Evolutionary conservation across 2,113 vertebrate species (phyloP), one percentile per base, ranked within the genome.

Genomic region (Eclectus roratus): DNA sequence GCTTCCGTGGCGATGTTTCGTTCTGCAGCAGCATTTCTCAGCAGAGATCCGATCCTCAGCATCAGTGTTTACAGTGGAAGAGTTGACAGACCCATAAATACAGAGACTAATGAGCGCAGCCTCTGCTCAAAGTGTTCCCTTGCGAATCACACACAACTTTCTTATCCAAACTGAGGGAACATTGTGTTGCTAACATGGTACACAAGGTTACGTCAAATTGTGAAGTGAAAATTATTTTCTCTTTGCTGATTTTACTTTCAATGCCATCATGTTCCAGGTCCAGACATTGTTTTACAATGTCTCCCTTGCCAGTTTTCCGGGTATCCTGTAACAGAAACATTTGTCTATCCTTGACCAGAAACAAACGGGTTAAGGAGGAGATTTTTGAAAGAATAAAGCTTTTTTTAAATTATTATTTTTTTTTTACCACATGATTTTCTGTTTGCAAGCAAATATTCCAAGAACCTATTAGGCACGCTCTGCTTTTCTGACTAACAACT

Each of bases 101-200:
- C 1, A 7, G 65, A 58, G 37, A 56, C 56, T 89, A 85, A 74
- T 0, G 1, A 92, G 52, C 37, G 56, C 69, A 87, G 44, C 65
- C 69, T 91, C 35, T 69, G 69, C 61, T 96, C 85, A 89, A 17
- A 88, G 61, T 72, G 69, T 94, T 96, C 95, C 92, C 85, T 95
- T 89, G 83, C 73, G 70, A 89, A 85, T 84, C 70, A 73, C 83
- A 53, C 56, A 21, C 5, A 2, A 79, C 87, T 93, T 94, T 87
- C 80, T 96, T 94, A 94, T 95, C 94, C 88, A 82, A 41, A 89
- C 80, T 29, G 70, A 95, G 73, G 21, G 96, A 97, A 97, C 93
- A 76, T 50, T 0, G 1, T 87, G 93, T 94, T 96, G 80, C 88
- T 89, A 81, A 69, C 3, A 3, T 2, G 3, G 44, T 82, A 65